phyloP scores from a whole-genome alignment of 1,140 invertebrate species.

The Holotrichia oblita region DNA sequence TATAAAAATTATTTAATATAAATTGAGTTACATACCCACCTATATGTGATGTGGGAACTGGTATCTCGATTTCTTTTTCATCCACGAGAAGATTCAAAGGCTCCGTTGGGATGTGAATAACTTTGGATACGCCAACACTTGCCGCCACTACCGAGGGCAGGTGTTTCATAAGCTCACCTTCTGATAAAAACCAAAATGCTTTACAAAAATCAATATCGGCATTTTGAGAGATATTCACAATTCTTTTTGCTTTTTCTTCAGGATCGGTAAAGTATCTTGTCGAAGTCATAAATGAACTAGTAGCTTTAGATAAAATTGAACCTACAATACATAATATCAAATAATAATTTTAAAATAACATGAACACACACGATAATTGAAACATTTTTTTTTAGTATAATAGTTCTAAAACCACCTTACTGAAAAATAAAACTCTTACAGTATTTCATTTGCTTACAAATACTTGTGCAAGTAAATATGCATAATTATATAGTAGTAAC shows the following conservation, averaged over 20 bases:
- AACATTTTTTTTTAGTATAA: too few species aligned
- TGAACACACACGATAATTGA: too few species aligned
- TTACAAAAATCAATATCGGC: slow-evolving; percentile 94
- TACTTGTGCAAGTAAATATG: too few species aligned
- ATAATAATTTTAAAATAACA: slow-evolving; percentile 42
- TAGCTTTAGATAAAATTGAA: slow-evolving; percentile 66
- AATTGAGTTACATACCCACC: slow-evolving; percentile 58
- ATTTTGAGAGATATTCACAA: slow-evolving; percentile 89
- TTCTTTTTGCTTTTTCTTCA: slow-evolving; percentile 83
- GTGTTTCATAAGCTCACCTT: slow-evolving; percentile 80
- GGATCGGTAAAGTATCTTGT: slow-evolving; percentile 83
- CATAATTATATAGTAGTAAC: too few species aligned
- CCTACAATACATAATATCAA: slow-evolving; percentile 52
- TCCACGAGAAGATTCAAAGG: slow-evolving; percentile 66
- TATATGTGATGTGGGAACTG: slow-evolving; percentile 84
- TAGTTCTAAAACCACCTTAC: too few species aligned
- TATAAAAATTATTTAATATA: background rate
- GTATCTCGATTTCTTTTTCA: slow-evolving; percentile 72
- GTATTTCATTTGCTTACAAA: too few species aligned
- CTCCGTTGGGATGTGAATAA: slow-evolving; percentile 80
- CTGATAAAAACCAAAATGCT: slow-evolving; percentile 93
- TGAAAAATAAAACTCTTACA: too few species aligned
- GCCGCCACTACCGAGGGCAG: slow-evolving; percentile 78
- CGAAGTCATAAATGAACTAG: slow-evolving; percentile 72
- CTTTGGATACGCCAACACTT: slow-evolving; percentile 77